These are phyloP conservation scores for Seriola dumerili DNA, from an alignment of 2,113 vertebrate genomes.

Conservation along the genomic window DNA sequence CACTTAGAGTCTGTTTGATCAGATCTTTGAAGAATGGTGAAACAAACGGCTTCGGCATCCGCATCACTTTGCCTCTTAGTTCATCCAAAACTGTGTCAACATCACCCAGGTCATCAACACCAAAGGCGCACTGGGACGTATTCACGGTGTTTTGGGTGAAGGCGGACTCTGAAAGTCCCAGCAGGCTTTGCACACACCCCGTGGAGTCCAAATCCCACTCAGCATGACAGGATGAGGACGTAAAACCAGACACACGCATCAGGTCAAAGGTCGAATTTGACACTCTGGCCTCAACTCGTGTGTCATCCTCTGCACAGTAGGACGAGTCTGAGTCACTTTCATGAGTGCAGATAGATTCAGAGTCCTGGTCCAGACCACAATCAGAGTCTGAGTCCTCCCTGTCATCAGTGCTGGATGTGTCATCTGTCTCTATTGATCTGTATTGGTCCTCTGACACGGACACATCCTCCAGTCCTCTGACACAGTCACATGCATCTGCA, in stretches of 20 bases:
- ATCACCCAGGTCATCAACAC: constrained; percentile 21
- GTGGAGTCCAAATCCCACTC: constrained; percentile 46
- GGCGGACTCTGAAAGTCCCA: constrained; percentile 36
- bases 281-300: not conserved
- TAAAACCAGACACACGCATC: constrained; percentile 61
- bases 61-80: constrained; percentile 87
- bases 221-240: not conserved
- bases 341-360: constrained; percentile 35
- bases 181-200: constrained; percentile 35
- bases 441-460: not conserved
- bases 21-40: constrained; percentile 85
- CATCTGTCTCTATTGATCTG: not conserved
- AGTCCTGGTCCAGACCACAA: constrained; percentile 20
- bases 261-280: constrained; percentile 50
- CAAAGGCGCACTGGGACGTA: constrained; percentile 11
- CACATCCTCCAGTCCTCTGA: not conserved
- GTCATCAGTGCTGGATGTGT: constrained; percentile 25
- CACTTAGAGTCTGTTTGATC: constrained; percentile 70
- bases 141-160: not conserved
- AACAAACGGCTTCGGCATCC: constrained; percentile 81
- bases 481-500: not conserved
- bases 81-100: constrained; percentile 77
- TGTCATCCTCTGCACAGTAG: not conserved
- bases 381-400: constrained; percentile 44
- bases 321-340: constrained; percentile 70